Conservation (phyloP, 23 tunicate species). For the Trididemnum miniatum region DNA sequence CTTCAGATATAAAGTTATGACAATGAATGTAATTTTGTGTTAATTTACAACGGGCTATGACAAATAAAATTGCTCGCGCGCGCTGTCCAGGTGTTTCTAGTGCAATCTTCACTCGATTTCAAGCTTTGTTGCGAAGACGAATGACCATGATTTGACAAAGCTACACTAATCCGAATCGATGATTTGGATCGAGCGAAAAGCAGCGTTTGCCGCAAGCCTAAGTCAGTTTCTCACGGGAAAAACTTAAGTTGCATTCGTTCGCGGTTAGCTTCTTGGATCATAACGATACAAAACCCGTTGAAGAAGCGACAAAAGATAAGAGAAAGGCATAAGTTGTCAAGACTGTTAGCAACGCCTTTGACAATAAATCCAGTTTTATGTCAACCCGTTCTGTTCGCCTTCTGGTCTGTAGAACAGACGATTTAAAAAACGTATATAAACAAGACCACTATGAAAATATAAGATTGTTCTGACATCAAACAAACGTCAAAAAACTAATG, state of each 20-base stretch:
- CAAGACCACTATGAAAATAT: too few species aligned
- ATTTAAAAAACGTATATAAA: too few species aligned
- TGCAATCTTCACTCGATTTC: background rate
- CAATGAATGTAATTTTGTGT: conserved; percentile 8
- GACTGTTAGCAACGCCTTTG: too few species aligned
- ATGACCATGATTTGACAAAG: background rate
- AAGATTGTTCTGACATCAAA: too few species aligned
- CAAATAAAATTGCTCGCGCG: background rate
- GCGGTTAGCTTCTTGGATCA: conserved; percentile 15
- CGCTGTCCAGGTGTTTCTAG: background rate
- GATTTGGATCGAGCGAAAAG: conserved; percentile 19
- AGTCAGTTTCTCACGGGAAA: conserved; percentile 47
- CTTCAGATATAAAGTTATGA: background rate
- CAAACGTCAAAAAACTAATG: too few species aligned
- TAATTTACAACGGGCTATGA: conserved; percentile 1
- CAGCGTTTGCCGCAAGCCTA: conserved; percentile 20
- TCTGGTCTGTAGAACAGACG: too few species aligned
- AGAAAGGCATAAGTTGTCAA: too few species aligned
- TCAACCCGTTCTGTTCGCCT: too few species aligned
- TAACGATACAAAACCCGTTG: too few species aligned
- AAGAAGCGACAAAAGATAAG: too few species aligned
- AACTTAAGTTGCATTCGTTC: background rate
- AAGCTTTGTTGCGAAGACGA: background rate
- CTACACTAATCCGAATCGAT: conserved; percentile 3
- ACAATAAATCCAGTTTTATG: too few species aligned